Evolutionary conservation across 1,140 invertebrate genomes (phyloP).

Genomic region (Bombus affinis): DNA sequence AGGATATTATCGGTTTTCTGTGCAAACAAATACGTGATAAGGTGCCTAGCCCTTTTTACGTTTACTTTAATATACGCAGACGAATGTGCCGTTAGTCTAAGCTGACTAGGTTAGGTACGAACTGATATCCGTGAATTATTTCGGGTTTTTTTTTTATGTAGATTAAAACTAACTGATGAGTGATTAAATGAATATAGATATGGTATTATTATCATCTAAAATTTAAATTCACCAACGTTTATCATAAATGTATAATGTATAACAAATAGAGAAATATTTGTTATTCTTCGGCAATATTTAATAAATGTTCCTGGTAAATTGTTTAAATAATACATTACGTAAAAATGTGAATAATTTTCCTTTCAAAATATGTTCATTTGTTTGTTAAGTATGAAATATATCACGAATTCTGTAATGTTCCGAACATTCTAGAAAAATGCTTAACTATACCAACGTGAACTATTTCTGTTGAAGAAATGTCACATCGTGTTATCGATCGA

Average conservation of each 20-base stretch:
- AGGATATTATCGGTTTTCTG: constrained; percentile 49
- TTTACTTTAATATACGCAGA: constrained; percentile 25
- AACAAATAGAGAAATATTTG: too few relatives aligned
- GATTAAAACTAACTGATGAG: too few relatives aligned
- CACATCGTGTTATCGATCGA: constrained; percentile 11
- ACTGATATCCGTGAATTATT: neutral
- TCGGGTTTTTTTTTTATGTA: neutral
- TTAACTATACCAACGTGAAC: neutral
- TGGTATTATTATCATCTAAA: too few relatives aligned
- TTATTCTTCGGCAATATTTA: neutral
- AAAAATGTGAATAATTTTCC: neutral
- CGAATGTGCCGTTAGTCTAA: constrained; percentile 40
- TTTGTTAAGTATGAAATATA: neutral
- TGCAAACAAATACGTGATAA: constrained; percentile 59
- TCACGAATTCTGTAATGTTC: neutral
- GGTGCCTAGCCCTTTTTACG: constrained; percentile 20
- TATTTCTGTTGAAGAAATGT: constrained; percentile 3
- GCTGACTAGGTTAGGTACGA: neutral
- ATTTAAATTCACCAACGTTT: too few relatives aligned
- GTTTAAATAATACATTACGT: neutral
- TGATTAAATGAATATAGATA: too few relatives aligned
- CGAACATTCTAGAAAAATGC: neutral
- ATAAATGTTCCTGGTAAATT: neutral
- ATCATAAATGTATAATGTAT: too few relatives aligned
- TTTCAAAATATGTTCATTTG: neutral